Evolutionary conservation across 1,140 invertebrate species (phyloP).

Genomic region (Hycleus cichorii): DNA sequence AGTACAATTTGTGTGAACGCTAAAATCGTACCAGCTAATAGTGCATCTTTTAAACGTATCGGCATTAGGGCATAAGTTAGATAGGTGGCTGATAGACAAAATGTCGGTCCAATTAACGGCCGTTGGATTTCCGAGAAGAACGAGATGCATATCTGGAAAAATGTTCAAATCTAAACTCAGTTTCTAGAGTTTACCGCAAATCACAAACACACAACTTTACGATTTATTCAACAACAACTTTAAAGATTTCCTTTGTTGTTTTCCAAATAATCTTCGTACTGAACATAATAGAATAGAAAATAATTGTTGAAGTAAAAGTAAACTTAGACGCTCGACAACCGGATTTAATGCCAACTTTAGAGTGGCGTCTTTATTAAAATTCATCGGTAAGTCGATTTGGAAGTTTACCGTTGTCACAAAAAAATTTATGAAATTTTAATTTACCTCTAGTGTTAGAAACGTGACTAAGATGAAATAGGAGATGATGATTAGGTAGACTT

Average conservation of each 20-base stretch:
- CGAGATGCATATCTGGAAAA: constrained; percentile 38
- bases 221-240: no score
- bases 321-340: no score
- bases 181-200: no score
- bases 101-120: constrained; percentile 53
- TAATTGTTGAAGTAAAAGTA: no score
- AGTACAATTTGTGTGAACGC: constrained; percentile 56
- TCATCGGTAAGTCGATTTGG: no score
- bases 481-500: constrained; percentile 74
- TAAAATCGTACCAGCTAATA: constrained; percentile 61
- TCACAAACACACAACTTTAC: no score
- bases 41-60: constrained; percentile 69
- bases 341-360: no score
- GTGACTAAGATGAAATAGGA: constrained; percentile 72
- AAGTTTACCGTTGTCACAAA: no score
- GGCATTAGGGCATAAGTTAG: constrained; percentile 82
- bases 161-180: neutral
- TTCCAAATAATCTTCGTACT: no score
- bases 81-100: constrained; percentile 74
- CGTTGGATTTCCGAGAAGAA: constrained; percentile 31
- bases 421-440: constrained; percentile 9
- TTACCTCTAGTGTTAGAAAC: constrained; percentile 48
- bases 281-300: no score
- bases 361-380: no score
- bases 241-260: no score